Conservation (phyloP, 2,888 invertebrate genomes). For the Protophormia terraenovae region DNA sequence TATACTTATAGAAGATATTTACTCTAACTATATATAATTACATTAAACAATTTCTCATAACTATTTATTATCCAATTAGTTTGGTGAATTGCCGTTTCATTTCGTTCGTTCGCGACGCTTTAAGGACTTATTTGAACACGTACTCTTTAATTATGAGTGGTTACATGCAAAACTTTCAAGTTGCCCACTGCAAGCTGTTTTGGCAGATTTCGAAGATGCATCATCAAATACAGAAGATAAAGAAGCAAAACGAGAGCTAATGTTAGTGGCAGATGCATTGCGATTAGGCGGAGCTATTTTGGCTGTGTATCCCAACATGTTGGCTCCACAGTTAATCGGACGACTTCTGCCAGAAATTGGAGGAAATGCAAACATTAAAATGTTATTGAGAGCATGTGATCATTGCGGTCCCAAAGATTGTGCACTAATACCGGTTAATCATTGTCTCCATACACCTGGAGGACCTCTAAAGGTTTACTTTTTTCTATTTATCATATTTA, state of each 20-base stretch:
- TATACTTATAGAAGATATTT: no score
- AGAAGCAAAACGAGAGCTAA: constrained; percentile 89
- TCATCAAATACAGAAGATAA: constrained; percentile 90
- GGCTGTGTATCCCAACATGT: constrained; percentile 95
- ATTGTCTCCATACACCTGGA: constrained; percentile 98
- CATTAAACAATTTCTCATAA: background rate
- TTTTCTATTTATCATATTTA: background rate
- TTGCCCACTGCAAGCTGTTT: constrained; percentile 96
- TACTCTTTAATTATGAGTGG: constrained; percentile 98
- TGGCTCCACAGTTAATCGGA: constrained; percentile 96
- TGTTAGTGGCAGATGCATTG: constrained; percentile 95
- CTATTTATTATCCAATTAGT: constrained; percentile 82
- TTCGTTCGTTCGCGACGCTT: constrained; percentile 94
- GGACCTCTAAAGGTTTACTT: constrained; percentile 93
- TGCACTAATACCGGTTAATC: constrained; percentile 94
- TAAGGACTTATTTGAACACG: constrained; percentile 93
- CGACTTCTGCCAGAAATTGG: constrained; percentile 95
- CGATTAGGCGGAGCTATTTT: constrained; percentile 96
- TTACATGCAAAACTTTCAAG: constrained; percentile 96
- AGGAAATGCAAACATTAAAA: constrained; percentile 90
- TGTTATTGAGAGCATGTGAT: constrained; percentile 95
- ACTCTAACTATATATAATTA: no score
- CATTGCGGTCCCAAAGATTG: constrained; percentile 93
- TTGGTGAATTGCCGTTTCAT: constrained; percentile 97
- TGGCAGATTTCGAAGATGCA: constrained; percentile 98